These are phyloP conservation scores for Drosophila sturtevanti DNA, from an alignment of 1,140 invertebrate genomes.

Conservation along the genomic window DNA sequence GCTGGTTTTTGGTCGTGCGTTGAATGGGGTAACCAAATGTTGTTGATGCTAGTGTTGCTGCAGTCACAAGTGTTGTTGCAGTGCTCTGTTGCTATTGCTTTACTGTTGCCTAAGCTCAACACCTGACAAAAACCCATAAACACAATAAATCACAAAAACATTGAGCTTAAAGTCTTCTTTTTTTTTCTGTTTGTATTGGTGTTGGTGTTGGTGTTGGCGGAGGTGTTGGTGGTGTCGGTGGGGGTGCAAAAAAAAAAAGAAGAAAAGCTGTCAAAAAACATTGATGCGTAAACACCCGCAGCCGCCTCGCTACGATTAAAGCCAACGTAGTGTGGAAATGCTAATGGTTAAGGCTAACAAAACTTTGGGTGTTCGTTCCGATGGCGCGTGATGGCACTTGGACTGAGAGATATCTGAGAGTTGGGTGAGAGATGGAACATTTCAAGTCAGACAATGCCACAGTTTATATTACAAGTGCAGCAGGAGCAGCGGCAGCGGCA, in stretches of 20 bases:
- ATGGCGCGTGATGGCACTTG: constrained; percentile 35
- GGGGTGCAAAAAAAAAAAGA: too few species aligned
- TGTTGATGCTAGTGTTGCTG: background rate
- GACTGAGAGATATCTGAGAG: constrained; percentile 8
- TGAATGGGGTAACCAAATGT: constrained; percentile 69
- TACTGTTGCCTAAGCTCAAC: constrained; percentile 44
- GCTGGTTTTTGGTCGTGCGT: constrained; percentile 51
- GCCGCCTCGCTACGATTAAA: constrained; percentile 71
- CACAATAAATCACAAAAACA: constrained; percentile 59
- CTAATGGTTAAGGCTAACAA: constrained; percentile 71
- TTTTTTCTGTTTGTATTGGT: background rate
- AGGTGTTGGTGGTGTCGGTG: too few species aligned
- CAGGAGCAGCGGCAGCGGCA: constrained; percentile 25
- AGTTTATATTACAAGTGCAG: constrained; percentile 69
- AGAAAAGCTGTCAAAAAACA: constrained; percentile 74
- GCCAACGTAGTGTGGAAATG: constrained; percentile 70
- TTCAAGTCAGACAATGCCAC: constrained; percentile 69
- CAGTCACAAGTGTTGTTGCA: background rate
- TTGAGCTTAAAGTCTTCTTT: constrained; percentile 5
- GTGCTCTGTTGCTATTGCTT: constrained; percentile 30
- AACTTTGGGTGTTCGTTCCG: constrained; percentile 61
- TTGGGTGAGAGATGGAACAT: constrained; percentile 21
- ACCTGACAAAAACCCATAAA: constrained; percentile 69
- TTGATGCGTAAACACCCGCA: constrained; percentile 74
- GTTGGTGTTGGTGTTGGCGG: background rate